Evolutionary conservation across 53 echinoderm and acorn worm species (phyloP).

Genomic region (Holothuria scabra): DNA sequence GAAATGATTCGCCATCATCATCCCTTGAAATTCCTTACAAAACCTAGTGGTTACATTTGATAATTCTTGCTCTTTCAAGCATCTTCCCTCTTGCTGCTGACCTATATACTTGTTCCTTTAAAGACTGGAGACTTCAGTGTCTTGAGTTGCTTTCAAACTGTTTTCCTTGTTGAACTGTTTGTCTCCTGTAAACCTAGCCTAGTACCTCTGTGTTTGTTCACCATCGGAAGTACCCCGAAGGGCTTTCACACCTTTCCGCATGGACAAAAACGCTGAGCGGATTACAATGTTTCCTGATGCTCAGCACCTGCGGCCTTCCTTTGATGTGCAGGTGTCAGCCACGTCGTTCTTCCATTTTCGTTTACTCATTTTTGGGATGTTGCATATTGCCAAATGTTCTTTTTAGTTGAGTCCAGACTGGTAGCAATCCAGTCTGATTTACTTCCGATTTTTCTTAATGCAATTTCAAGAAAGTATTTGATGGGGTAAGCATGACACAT

Average conservation of each 20-base stretch:
- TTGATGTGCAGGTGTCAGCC: constrained; percentile 40
- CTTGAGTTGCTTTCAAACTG: constrained; percentile 29
- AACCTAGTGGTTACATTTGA: constrained; percentile 9
- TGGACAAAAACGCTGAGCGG: constrained; percentile 25
- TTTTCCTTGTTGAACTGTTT: constrained; percentile 38
- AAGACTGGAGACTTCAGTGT: not conserved
- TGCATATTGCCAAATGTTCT: not conserved
- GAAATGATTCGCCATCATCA: not conserved
- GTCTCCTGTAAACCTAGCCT: constrained; percentile 1
- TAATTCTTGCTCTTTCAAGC: constrained; percentile 11
- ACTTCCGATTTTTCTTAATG: too few species aligned
- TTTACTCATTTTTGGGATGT: not conserved
- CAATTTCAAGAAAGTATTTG: too few species aligned
- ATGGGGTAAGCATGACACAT: too few species aligned
- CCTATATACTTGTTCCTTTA: constrained; percentile 28
- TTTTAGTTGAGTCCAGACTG: too few species aligned
- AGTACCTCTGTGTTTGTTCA: constrained; percentile 12
- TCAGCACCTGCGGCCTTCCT: constrained; percentile 42
- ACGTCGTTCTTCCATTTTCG: not conserved
- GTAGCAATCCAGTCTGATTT: too few species aligned
- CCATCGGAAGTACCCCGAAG: constrained; percentile 37
- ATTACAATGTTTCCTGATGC: constrained; percentile 9
- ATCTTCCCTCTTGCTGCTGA: not conserved
- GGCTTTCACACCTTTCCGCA: constrained; percentile 24
- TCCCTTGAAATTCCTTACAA: constrained; percentile 19